Percentiles rank a stretch among this genome's conserved stretches.
These are phyloP conservation scores for Isurus oxyrinchus DNA, from an alignment of 2,113 vertebrate genomes.

Conservation along the genomic window DNA sequence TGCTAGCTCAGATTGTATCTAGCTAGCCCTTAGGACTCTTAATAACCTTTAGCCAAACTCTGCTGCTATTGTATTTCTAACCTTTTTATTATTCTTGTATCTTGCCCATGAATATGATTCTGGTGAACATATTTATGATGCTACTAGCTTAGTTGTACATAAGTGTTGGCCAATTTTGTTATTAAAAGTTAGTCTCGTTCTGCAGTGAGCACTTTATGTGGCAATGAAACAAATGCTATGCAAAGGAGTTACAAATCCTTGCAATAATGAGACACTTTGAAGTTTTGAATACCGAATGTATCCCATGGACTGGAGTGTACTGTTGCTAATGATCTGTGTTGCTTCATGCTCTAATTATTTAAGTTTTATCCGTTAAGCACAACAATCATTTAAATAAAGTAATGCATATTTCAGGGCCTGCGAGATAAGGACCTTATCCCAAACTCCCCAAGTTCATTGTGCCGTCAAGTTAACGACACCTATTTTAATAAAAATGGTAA, in stretches of 20 bases:
- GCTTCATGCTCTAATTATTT: neutral
- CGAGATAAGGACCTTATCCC: neutral
- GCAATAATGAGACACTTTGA: neutral
- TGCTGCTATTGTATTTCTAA: neutral
- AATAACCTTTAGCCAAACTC: constrained; percentile 21
- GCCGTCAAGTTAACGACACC: neutral
- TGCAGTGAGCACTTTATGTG: neutral
- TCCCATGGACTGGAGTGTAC: neutral
- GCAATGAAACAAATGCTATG: neutral
- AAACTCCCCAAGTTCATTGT: neutral
- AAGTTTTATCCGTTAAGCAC: neutral
- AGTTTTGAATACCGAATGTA: neutral
- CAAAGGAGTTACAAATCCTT: neutral
- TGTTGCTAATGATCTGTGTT: neutral
- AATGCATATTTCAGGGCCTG: neutral
- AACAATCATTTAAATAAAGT: neutral
- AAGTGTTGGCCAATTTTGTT: neutral
- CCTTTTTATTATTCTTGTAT: neutral
- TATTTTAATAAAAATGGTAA: neutral
- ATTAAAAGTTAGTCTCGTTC: neutral
- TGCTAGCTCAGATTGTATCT: neutral
- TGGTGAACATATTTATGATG: neutral
- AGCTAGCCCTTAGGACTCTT: neutral
- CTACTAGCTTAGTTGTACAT: neutral
- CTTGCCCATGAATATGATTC: neutral